Evolutionary conservation across 2,888 invertebrate species (phyloP).

Genomic region (Cerastis rubricosa): DNA sequence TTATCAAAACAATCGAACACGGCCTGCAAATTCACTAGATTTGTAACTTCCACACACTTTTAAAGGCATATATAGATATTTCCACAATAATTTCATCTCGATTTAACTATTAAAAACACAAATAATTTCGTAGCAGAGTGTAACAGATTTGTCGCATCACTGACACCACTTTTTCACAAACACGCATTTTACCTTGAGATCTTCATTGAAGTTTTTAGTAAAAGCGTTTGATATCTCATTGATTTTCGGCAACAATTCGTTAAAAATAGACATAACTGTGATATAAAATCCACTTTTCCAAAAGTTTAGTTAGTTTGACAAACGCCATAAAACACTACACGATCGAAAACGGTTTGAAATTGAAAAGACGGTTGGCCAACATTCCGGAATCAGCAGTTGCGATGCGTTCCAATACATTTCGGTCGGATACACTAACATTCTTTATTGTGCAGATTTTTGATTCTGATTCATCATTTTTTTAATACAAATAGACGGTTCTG

Average conservation of each 20-base stretch:
- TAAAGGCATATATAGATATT: constrained; percentile 13
- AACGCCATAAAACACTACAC: constrained; percentile 82
- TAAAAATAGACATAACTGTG: constrained; percentile 86
- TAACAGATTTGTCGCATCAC: constrained; percentile 40
- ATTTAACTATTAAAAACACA: constrained; percentile 33
- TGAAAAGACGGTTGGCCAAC: constrained; percentile 71
- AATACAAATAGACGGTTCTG: not conserved
- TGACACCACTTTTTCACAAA: constrained; percentile 36
- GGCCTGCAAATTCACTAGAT: constrained; percentile 77
- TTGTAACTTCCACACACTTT: constrained; percentile 49
- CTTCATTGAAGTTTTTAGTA: constrained; percentile 78
- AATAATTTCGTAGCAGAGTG: constrained; percentile 23
- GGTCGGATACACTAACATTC: constrained; percentile 34
- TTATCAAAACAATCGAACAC: constrained; percentile 79
- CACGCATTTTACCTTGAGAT: constrained; percentile 81
- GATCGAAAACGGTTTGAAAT: constrained; percentile 89
- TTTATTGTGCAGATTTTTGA: too few species aligned
- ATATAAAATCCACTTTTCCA: constrained; percentile 75
- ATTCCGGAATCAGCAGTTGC: constrained; percentile 38
- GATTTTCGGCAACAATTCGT: constrained; percentile 83
- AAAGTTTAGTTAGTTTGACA: constrained; percentile 79
- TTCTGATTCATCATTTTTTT: not conserved
- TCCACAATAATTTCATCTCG: constrained; percentile 16
- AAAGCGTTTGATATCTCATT: constrained; percentile 78
- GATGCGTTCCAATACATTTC: constrained; percentile 26